A percentile compares a stretch with the other conserved stretches of the same genome.
phyloP scores from a whole-genome alignment of 2,888 invertebrate species.

The Tetanocera ferruginea region DNA sequence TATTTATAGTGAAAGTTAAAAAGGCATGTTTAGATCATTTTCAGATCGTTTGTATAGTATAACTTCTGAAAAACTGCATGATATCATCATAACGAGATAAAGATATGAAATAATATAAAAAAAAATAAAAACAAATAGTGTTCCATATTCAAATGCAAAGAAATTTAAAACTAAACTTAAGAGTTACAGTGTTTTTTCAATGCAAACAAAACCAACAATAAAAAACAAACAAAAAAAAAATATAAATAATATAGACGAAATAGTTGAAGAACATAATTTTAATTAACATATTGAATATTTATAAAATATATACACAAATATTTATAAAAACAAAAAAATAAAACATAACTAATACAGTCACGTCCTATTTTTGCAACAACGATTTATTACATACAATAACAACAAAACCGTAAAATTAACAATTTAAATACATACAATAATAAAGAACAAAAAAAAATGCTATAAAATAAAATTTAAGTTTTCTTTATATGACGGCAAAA shows the following conservation, averaged over 20 bases:
- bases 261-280: conserved; percentile 14
- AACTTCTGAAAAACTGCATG: background rate
- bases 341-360: conserved; percentile 60
- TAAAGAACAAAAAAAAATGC: conserved; percentile 46
- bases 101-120: conserved; percentile 11
- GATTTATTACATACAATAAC: conserved; percentile 61
- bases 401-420: conserved; percentile 53
- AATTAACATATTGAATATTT: conserved; percentile 47
- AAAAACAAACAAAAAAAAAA: conserved; percentile 49
- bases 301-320: conserved; percentile 20
- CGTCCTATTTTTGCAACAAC: conserved; percentile 71
- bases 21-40: conserved; percentile 19
- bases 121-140: conserved; percentile 52
- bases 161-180: conserved; percentile 39
- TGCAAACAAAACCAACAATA: conserved; percentile 40
- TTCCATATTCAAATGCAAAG: conserved; percentile 58
- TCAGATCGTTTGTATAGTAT: conserved; percentile 19
- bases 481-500: conserved; percentile 7
- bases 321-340: conserved; percentile 49
- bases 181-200: conserved; percentile 21
- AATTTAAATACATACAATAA: conserved; percentile 44
- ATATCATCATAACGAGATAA: conserved; percentile 27
- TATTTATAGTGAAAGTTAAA: background rate
- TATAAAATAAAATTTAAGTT: conserved; percentile 36
- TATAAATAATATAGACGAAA: conserved; percentile 42